These are phyloP conservation scores for Glaucomys volans DNA, from an alignment of 2,113 vertebrate genomes.

Conservation along the genomic window DNA sequence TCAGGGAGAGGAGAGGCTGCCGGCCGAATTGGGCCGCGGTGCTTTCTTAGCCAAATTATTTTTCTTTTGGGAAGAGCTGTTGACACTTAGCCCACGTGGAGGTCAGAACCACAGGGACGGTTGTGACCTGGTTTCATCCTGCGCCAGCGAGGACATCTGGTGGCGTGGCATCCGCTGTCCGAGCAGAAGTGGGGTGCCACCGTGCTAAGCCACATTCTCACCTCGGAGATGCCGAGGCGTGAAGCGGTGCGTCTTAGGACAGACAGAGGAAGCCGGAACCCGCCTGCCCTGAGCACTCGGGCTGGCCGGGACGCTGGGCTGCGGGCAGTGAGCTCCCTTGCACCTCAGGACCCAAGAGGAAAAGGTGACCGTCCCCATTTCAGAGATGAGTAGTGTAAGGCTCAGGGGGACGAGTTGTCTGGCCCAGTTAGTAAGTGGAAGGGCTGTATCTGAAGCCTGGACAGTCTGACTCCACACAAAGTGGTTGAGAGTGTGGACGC, in stretches of 20 bases:
- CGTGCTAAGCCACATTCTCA: not conserved
- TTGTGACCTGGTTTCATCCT: not conserved
- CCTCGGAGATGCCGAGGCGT: not conserved
- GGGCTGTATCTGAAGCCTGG: not conserved
- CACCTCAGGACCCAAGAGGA: not conserved
- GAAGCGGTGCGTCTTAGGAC: not conserved
- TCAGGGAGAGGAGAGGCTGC: conserved; percentile 22
- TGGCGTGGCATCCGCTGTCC: not conserved
- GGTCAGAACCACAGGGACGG: rapidly evolving
- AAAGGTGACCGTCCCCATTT: not conserved
- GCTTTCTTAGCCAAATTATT: too few species aligned
- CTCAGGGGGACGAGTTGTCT: not conserved
- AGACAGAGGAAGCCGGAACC: rapidly evolving
- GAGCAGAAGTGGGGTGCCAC: not conserved
- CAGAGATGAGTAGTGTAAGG: not conserved
- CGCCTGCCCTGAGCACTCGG: rapidly evolving
- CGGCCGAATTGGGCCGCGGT: too few species aligned
- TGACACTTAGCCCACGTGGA: not conserved
- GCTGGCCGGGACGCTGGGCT: not conserved
- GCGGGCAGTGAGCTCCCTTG: not conserved
- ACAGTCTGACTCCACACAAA: not conserved
- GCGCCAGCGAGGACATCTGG: not conserved
- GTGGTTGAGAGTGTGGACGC: not conserved
- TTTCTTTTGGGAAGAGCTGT: not conserved
- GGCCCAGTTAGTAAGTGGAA: not conserved